Evolutionary conservation across 1,140 invertebrate species (phyloP), one percentile per base, ranked within the genome.

Genomic region (Chelonus insularis): DNA sequence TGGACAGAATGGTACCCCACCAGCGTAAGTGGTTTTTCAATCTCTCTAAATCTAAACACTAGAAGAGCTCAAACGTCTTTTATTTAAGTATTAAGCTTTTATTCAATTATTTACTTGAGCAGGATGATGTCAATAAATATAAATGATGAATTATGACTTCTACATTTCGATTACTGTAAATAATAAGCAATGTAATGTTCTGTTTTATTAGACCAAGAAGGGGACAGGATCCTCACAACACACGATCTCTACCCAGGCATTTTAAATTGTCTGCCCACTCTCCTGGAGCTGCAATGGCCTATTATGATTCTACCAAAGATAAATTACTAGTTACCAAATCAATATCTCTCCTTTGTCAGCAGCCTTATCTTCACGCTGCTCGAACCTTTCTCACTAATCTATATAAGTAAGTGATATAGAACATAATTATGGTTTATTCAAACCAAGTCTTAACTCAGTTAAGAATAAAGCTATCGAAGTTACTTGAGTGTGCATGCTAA

Each of bases 301-400:
- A 94, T 71, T 99, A 97, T 80, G 95, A 98, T 82, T 90, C 92
- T 68, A 88, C 88, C 75, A 94, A 94, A 84, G 95, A 98, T 82
- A 92, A 91, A 80, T 84, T 98, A 63, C 94, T 91, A 84, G 96
- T 97, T 68, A 93, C 93, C 65, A 99, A 98, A 86, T 94, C 91
- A 82, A 95, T 99, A 76, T 90, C 90, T 59, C 85, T 98, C 29
- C 90, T 98, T 60, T 93, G 92, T 75, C 93, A 94, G 76, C 86
- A 94, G 64, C 92, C 96, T 29, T 95, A 94, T 83, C 90, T 98
- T 29, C 86, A 89, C 72, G 90, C 93, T 59, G 88, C 91, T 47
- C 87, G 90, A 73, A 86, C 88, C 72, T 94, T 97, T 83, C 87
- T 97, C 68, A 86, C 87, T 70, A 92, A 92, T 84, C 84, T 96